Conservation (phyloP, 2,113 vertebrate genomes). For the Scalopus aquaticus region DNA sequence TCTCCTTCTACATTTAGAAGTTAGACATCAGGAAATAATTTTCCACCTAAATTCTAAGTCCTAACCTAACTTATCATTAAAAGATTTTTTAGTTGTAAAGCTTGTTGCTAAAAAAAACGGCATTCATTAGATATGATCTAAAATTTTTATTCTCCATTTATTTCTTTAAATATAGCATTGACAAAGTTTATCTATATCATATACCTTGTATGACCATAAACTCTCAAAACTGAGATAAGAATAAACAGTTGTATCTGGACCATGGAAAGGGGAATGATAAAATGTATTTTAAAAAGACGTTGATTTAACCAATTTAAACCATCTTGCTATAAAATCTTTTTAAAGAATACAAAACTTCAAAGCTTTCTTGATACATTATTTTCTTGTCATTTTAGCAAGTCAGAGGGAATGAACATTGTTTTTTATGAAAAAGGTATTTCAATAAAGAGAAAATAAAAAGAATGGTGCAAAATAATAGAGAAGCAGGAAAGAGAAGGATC, state of each 20-base stretch:
- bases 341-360: conserved; percentile 56
- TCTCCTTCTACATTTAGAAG: not conserved
- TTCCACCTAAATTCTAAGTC: not conserved
- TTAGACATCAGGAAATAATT: not conserved
- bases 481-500: not conserved
- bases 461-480: not conserved
- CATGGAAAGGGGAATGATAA: conserved; percentile 42
- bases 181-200: conserved; percentile 10
- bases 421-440: not conserved
- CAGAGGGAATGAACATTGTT: not conserved
- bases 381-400: conserved; percentile 59
- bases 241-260: conserved; percentile 25
- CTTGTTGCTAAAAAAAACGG: not conserved
- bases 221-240: conserved; percentile 10
- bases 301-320: conserved; percentile 65
- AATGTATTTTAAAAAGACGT: conserved; percentile 58
- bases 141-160: conserved; percentile 1
- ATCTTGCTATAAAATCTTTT: conserved; percentile 58
- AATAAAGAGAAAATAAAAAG: not conserved
- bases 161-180: not conserved
- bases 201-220: not conserved
- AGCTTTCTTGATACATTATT: conserved; percentile 73
- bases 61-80: not conserved
- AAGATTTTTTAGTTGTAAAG: conserved; percentile 2
- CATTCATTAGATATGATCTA: not conserved